These are phyloP conservation scores for Drosophila meridiana DNA, from an alignment of 2,888 invertebrate species.

Conservation along the genomic window DNA sequence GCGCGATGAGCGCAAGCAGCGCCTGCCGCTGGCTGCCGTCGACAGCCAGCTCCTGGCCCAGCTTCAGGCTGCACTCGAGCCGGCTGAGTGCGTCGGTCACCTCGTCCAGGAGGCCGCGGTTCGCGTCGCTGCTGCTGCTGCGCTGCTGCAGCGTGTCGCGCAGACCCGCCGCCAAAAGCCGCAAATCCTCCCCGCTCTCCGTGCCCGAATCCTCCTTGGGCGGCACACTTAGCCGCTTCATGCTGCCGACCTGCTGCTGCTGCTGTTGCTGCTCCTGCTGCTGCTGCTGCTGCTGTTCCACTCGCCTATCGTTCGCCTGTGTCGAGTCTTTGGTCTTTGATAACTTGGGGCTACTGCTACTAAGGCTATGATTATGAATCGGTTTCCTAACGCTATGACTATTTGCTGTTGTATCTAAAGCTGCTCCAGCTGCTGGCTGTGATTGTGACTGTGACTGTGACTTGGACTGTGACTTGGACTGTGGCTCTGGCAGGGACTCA, in stretches of 20 bases:
- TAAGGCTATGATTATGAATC: conserved; percentile 34
- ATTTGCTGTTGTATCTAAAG: conserved; percentile 54
- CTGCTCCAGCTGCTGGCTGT: conserved; percentile 19
- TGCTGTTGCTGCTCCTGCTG: too few relatives aligned
- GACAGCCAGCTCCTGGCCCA: conserved; percentile 85
- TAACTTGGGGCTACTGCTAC: conserved; percentile 55
- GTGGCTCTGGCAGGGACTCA: conserved; percentile 88
- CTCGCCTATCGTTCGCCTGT: conserved; percentile 18
- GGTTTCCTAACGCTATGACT: conserved; percentile 56
- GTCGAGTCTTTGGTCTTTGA: conserved; percentile 68
- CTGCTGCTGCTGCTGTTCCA: conserved; percentile 26
- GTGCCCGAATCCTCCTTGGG: conserved; percentile 88
- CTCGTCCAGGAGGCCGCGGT: conserved; percentile 88
- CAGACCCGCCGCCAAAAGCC: conserved; percentile 86
- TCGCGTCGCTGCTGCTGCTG: conserved; percentile 85
- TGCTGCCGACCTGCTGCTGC: background rate
- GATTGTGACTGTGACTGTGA: background rate
- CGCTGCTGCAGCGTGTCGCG: conserved; percentile 86
- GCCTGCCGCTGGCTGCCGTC: conserved; percentile 87
- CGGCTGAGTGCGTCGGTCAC: conserved; percentile 91
- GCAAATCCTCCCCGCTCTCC: conserved; percentile 90
- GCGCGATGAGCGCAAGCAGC: conserved; percentile 89
- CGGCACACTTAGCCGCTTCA: conserved; percentile 80
- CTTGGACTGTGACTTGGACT: background rate
- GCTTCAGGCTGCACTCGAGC: conserved; percentile 90